phyloP scores from a whole-genome alignment of 2,888 invertebrate genomes.

The Tenthredo distinguenda region DNA sequence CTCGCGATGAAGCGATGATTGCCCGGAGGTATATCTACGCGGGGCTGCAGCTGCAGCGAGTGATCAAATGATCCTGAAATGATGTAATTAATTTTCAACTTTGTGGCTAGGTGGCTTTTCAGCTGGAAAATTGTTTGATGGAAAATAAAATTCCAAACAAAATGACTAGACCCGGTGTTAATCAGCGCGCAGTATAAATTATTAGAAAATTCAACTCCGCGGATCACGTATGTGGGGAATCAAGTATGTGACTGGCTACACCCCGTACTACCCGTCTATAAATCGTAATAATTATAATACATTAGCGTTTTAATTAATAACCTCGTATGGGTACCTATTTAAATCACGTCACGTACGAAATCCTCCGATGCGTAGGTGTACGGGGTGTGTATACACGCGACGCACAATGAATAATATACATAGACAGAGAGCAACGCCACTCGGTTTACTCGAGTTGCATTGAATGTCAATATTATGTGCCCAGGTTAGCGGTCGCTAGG shows the following conservation, averaged over 20 bases:
- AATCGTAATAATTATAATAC: not conserved
- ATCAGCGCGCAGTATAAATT: not conserved
- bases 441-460: conserved; percentile 39
- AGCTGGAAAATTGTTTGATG: not conserved
- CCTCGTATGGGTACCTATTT: not conserved
- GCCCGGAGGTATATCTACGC: too few species aligned
- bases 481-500: conserved; percentile 49
- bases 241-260: not conserved
- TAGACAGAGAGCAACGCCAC: not conserved
- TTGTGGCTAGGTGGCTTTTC: not conserved
- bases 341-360: conserved; percentile 34
- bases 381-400: not conserved
- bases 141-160: not conserved
- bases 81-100: not conserved
- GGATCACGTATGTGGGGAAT: not conserved
- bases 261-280: not conserved
- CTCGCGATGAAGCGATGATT: too few species aligned
- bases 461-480: conserved; percentile 51
- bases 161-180: not conserved
- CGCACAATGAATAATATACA: conserved; percentile 6
- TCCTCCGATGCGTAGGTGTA: not conserved
- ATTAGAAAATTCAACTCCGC: not conserved
- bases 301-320: conserved; percentile 41
- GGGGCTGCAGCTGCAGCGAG: not conserved
- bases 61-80: not conserved